phyloP scores from a whole-genome alignment of 2,888 invertebrate genomes.

The Hylaea fasciaria region DNA sequence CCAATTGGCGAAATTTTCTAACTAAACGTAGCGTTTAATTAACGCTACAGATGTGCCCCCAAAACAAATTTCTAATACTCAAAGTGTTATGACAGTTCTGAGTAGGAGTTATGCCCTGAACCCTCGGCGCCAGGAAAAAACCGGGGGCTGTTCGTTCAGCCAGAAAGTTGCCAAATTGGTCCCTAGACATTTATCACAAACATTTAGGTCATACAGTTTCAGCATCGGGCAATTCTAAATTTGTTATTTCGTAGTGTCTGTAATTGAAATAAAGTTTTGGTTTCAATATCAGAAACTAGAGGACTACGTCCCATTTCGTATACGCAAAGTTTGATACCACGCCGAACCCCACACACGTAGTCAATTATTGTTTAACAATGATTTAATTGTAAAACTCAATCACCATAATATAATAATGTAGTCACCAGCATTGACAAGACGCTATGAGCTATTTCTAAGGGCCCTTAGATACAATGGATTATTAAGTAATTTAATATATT shows the following conservation, averaged over 20 bases:
- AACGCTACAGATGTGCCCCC: conserved; percentile 17
- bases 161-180: conserved; percentile 23
- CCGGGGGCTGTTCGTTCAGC: conserved; percentile 13
- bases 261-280: background rate
- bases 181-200: conserved; percentile 12
- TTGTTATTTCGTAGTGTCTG: conserved; percentile 1
- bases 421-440: background rate
- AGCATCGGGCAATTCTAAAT: conserved; percentile 7
- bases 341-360: no score
- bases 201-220: conserved; percentile 18
- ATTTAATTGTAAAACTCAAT: no score
- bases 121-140: conserved; percentile 8
- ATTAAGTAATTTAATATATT: background rate
- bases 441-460: no score
- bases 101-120: conserved; percentile 14
- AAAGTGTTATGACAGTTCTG: conserved; percentile 28
- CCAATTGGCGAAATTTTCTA: background rate
- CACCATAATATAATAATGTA: background rate
- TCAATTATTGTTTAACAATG: no score
- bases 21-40: conserved; percentile 18
- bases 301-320: no score
- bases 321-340: no score
- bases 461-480: no score
- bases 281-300: no score
- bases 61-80: conserved; percentile 28